Evolutionary conservation across 2,113 vertebrate genomes (phyloP), one percentile per base, ranked within the genome.

Genomic region (Dromas ardeola): DNA sequence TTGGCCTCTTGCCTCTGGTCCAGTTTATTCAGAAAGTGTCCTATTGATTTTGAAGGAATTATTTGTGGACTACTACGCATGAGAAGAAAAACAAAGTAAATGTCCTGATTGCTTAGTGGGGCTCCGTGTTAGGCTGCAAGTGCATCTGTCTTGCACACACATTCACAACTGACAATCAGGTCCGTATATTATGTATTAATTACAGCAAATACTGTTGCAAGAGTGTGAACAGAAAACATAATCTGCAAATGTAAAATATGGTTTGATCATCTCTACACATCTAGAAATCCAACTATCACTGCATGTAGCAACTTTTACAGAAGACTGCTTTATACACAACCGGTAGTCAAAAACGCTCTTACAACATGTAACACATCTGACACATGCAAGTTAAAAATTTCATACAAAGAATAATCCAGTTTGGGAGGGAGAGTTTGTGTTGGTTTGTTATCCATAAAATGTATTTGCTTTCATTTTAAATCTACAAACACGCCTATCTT

Each of bases 31-130:
- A 73, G 62, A 90, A 92, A 88, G 65, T 65, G 91, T 84, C 88
- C 77, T 92, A 96, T 95, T 94, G 95, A 97, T 97, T 97, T 67
- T 52, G 65, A 86, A 53, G 25, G 47, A 95, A 94, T 95, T 96
- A 95, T 93, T 94, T 76, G 56, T 50, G 25, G 86, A 56, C 86
- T 91, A 77, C 73, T 79, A 81, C 80, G 53, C 91, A 87, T 5
- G 32, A 81, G n/a, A 90, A 95, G n/a, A 43, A 92, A 95, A 96
- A 87, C 72, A 92, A 95, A 91, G 27, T 32, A 52, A 45, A 56
- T n/a, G 43, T 81, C 86, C 69, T 79, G 65, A 72, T 49, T 74
- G n/a, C 43, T 76, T 74, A 34, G 17, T 16, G 56, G 45, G 22
- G 26, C 23, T 81, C 50, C 21, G 9, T 16, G 12, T 36, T 30